These are phyloP conservation scores for Pseudomugil gertrudae DNA, from an alignment of 2,797 vertebrate genomes.

Conservation along the genomic window DNA sequence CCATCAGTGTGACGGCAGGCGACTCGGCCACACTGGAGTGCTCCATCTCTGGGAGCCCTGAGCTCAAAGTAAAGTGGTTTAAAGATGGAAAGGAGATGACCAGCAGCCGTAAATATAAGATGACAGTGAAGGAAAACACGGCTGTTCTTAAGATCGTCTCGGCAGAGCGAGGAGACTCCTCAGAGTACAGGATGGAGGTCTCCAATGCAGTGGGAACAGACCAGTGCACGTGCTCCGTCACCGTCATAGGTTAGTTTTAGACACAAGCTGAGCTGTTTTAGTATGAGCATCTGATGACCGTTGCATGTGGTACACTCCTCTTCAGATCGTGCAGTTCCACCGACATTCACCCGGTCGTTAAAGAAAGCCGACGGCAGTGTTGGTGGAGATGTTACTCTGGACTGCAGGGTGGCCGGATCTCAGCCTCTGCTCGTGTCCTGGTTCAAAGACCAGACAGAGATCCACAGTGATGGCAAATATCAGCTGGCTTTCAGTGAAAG, in stretches of 20 bases:
- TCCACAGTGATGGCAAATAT: slow-evolving; percentile 83
- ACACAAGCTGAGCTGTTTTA: background rate
- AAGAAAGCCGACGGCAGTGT: slow-evolving; percentile 87
- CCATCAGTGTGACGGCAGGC: slow-evolving; percentile 92
- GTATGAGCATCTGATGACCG: slow-evolving; percentile 23
- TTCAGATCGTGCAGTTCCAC: slow-evolving; percentile 93
- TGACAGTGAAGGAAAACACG: slow-evolving; percentile 88
- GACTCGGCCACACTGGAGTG: slow-evolving; percentile 90
- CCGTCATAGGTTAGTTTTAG: slow-evolving; percentile 90
- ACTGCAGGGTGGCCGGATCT: slow-evolving; percentile 93
- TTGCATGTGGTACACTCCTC: slow-evolving; percentile 66
- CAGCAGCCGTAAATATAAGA: slow-evolving; percentile 91
- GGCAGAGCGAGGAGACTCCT: slow-evolving; percentile 88
- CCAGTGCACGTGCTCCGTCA: slow-evolving; percentile 88
- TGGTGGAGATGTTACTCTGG: slow-evolving; percentile 80
- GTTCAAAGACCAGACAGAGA: slow-evolving; percentile 89
- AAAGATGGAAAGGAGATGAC: slow-evolving; percentile 89
- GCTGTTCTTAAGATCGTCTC: slow-evolving; percentile 91
- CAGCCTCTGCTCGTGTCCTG: slow-evolving; percentile 91
- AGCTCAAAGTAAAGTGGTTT: slow-evolving; percentile 95
- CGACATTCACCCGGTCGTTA: slow-evolving; percentile 91
- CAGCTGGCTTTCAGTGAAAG: slow-evolving; percentile 87
- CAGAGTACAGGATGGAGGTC: slow-evolving; percentile 92
- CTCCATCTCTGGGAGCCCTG: slow-evolving; percentile 90
- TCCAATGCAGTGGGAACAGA: slow-evolving; percentile 93